Evolutionary conservation across 2,888 invertebrate genomes (phyloP), one percentile per base, ranked within the genome.

Genomic region (Asteroscopus sphinx): DNA sequence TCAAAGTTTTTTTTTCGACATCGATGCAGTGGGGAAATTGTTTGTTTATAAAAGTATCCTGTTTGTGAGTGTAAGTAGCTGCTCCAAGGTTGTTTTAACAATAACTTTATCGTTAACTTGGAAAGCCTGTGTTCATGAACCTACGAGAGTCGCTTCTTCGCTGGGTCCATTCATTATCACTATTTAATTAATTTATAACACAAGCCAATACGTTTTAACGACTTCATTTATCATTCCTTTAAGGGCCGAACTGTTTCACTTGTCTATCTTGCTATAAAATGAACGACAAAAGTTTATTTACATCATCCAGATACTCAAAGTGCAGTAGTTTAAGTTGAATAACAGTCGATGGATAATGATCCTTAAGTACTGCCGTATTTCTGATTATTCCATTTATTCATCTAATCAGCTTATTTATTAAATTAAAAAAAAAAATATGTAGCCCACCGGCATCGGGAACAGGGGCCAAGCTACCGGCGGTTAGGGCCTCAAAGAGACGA

Each of bases 61-160:
- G 36, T 42, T 52, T 55, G 8, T 17, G 16, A 47, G 41, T 63
- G 48, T 52, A 51, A 64, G 51, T 16, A 68, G 40, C 45, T 45
- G 47, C 28, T 47, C 26, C 73, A 62, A 69, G 76, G 76, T 6
- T 59, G 13, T 42, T 37, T 16, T 42, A 28, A 64, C 52, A 64
- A 73, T 73, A 57, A 68, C 55, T 65, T 48, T 40, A 46, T 41
- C 37, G 56, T 75, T 61, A 53, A 56, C 51, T 41, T 39, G 45
- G 44, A 30, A 13, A 54, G 11, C 11, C 46, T 28, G 45, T 51
- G 73, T 68, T 72, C 53, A 32, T 58, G 58, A 54, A 67, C 57
- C 33, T 15, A 12, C 35, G 25, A 36, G 25, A 13, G 15, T 12
- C 12, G 26, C 42, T 21, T 21, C 65, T 35, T 11, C 26, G 28